These are phyloP conservation scores for Atlantisia rogersi DNA, from an alignment of 2,113 vertebrate species.

Conservation along the genomic window DNA sequence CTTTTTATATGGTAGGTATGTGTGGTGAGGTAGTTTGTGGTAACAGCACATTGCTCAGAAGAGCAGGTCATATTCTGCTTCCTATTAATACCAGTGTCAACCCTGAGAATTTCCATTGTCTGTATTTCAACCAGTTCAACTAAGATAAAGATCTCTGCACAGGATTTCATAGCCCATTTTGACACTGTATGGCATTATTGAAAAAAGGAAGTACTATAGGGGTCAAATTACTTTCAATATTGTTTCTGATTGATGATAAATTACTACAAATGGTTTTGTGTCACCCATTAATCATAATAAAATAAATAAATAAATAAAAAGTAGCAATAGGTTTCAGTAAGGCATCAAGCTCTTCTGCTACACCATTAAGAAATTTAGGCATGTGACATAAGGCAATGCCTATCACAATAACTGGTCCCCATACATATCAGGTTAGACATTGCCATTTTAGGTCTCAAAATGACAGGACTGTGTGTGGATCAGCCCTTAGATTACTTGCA, in stretches of 20 bases:
- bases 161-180: constrained; percentile 16
- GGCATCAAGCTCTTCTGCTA: neutral
- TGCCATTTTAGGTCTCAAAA: neutral
- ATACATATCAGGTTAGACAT: neutral
- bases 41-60: constrained; percentile 57
- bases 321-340: neutral
- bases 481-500: neutral
- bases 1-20: constrained; percentile 17
- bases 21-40: constrained; percentile 32
- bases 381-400: neutral
- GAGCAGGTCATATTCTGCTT: constrained; percentile 28
- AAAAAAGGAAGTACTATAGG: neutral
- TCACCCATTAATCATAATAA: neutral
- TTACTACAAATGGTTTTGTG: neutral
- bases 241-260: constrained; percentile 20
- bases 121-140: constrained; percentile 44
- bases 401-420: neutral
- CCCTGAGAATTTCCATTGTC: constrained; percentile 30
- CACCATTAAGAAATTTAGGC: neutral
- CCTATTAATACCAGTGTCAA: constrained; percentile 22
- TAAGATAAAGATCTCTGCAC: constrained; percentile 40
- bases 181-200: neutral
- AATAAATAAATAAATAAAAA: neutral
- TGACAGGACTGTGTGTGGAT: neutral
- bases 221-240: constrained; percentile 22